A percentile compares a stretch with the other conserved stretches of the same genome.
These are phyloP conservation scores for Coreoperca whiteheadi DNA, from an alignment of 2,113 vertebrate species.

Conservation along the genomic window DNA sequence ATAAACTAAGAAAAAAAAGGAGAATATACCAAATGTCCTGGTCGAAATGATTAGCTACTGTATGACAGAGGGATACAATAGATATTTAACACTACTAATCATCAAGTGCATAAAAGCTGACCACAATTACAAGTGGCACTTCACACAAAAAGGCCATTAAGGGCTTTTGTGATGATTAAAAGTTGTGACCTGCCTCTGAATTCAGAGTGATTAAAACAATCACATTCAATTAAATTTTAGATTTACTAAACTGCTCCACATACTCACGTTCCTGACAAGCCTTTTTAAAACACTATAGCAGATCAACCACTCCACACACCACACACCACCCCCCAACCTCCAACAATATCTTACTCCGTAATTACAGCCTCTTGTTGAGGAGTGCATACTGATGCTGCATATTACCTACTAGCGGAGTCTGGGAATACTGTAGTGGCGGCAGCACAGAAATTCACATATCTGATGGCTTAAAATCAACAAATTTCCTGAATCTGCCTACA, in stretches of 20 bases:
- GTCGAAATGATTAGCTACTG: conserved; percentile 37
- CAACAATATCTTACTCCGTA: conserved; percentile 75
- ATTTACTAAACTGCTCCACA: conserved; percentile 73
- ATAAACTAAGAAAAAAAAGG: background rate
- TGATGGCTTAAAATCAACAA: background rate
- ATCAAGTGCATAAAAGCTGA: conserved; percentile 79
- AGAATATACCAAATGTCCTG: background rate
- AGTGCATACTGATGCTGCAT: conserved; percentile 69
- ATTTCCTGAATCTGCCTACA: background rate
- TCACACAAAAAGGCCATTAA: conserved; percentile 79
- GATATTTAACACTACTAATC: conserved; percentile 72
- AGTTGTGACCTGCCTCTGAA: conserved; percentile 82
- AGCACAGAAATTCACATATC: conserved; percentile 19
- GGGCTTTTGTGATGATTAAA: conserved; percentile 84
- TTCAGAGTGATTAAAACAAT: conserved; percentile 86
- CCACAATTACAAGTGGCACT: conserved; percentile 81
- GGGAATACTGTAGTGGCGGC: conserved; percentile 9
- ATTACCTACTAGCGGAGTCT: conserved; percentile 53
- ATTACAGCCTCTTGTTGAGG: conserved; percentile 78
- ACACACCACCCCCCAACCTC: conserved; percentile 31
- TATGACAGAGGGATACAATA: conserved; percentile 59
- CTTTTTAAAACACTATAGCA: conserved; percentile 59
- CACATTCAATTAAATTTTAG: conserved; percentile 84
- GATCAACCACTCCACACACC: conserved; percentile 49
- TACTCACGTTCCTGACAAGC: conserved; percentile 67